A percentile compares a stretch with the other conserved stretches of the same genome.
Evolutionary conservation across 2,888 invertebrate genomes (phyloP).

Genomic region (Deilephila elpenor): DNA sequence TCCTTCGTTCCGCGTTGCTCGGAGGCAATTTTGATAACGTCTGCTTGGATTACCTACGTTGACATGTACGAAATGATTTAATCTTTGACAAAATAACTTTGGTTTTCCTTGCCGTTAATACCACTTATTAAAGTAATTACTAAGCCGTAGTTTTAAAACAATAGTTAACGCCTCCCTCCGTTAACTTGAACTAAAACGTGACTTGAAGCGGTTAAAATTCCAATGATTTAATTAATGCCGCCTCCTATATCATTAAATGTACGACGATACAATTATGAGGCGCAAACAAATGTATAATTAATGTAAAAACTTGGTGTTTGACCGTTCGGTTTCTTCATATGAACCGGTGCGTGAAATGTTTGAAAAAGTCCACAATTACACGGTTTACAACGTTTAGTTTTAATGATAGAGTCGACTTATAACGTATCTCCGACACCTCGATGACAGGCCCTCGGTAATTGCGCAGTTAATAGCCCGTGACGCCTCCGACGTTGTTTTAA

Average conservation of each 20-base stretch:
- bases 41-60: not conserved
- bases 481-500: conserved; percentile 48
- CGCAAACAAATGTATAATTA: conserved; percentile 39
- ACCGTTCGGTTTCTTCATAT: conserved; percentile 42
- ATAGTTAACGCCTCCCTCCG: not conserved
- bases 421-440: conserved; percentile 56
- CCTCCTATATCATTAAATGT: conserved; percentile 16
- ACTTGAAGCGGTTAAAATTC: not conserved
- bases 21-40: conserved; percentile 14
- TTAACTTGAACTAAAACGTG: not conserved
- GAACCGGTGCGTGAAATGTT: conserved; percentile 67
- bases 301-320: conserved; percentile 38
- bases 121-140: too few species aligned
- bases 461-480: conserved; percentile 56
- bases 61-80: not conserved
- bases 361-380: conserved; percentile 64
- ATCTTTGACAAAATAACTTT: too few species aligned
- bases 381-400: conserved; percentile 47
- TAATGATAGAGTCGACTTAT: conserved; percentile 53
- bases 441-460: conserved; percentile 54
- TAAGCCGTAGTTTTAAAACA: too few species aligned
- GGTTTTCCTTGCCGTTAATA: not conserved
- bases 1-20: conserved; percentile 6
- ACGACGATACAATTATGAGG: conserved; percentile 30
- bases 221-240: not conserved